Base-by-base conservation (phyloP, 2,888 invertebrate species). In the Eupithecia abbreviata region DNA sequence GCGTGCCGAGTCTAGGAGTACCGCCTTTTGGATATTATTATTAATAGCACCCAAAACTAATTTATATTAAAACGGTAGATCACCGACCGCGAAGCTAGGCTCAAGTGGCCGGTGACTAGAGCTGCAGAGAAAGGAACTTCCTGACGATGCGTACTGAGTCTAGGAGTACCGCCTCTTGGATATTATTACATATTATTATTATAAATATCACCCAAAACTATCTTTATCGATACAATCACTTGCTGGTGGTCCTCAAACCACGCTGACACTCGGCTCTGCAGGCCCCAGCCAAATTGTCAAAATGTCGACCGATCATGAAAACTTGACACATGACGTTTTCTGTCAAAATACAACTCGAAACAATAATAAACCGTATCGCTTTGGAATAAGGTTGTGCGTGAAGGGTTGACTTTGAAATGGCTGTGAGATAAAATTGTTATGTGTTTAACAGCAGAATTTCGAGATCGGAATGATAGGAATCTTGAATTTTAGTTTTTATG, bases 241-340 rank as follows among this genome's bases (percentile, higher is more conserved):
- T 82, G 91, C 83, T 84, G 94, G 94, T 94, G 94, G 94, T 94
- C 94, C 82, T 90, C 89, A 86, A 84, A 83, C 76, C 81, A 79
- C 83, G 82, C 88, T 92, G 93, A 92, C 93, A 93, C 75, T 67
- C 72, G 66, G 62, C 80, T 79, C 78, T 71, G 78, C 71, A 49
- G 77, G 42, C 68, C 70, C 77, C 78, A 79, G 77, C 89, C 87
- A 90, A 91, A 93, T 93, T 93, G 93, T 93, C 93, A 93, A 93
- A 92, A 92, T 92, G 94, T 93, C 93, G 88, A 89, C 90, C 91
- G 86, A 91, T 93, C 93, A 90, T 86, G 88, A 89, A 86, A 84
- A 84, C 82, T 75, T 76, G 74, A 85, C 90, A 82, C 86, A 81
- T 67, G 77, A 72, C 66, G 41, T 78, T 69, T 68, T 55, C 72